phyloP scores from a whole-genome alignment of 2,797 vertebrate species.

The Lithobates pipiens region DNA sequence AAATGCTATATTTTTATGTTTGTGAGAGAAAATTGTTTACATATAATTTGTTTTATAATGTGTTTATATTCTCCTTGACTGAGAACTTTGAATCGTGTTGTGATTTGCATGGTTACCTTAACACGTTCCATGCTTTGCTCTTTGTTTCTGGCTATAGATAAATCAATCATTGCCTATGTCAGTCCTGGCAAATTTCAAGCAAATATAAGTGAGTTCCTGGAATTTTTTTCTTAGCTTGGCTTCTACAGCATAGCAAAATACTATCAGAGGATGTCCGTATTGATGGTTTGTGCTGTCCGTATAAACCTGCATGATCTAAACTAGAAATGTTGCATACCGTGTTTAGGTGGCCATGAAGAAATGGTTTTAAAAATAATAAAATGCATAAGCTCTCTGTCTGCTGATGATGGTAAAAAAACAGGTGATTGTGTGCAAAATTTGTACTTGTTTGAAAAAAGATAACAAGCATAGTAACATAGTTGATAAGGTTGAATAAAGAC shows the following conservation, averaged over 20 bases:
- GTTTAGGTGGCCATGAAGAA: neutral
- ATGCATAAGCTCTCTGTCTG: no score
- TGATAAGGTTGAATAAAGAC: no score
- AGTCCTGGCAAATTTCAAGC: slow-evolving; percentile 4
- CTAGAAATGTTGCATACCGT: neutral
- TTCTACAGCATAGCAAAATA: neutral
- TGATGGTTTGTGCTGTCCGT: neutral
- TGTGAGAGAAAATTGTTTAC: neutral
- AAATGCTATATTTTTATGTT: neutral
- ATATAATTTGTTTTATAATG: slow-evolving; percentile 31
- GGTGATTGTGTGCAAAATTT: no score
- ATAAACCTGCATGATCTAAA: neutral
- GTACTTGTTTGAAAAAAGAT: no score
- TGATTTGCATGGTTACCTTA: slow-evolving; percentile 14
- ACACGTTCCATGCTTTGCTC: neutral
- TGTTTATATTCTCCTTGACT: slow-evolving; percentile 22
- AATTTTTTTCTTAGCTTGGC: slow-evolving; percentile 5
- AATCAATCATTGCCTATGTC: slow-evolving; percentile 17
- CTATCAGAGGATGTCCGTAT: neutral
- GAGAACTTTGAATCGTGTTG: slow-evolving; percentile 4
- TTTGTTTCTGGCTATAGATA: neutral
- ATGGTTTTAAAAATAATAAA: no score
- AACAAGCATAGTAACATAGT: no score
- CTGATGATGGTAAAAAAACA: no score
- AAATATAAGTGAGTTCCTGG: neutral